Base-by-base conservation (phyloP, 2,888 invertebrate genomes). In the Pyrrhia umbra region DNA sequence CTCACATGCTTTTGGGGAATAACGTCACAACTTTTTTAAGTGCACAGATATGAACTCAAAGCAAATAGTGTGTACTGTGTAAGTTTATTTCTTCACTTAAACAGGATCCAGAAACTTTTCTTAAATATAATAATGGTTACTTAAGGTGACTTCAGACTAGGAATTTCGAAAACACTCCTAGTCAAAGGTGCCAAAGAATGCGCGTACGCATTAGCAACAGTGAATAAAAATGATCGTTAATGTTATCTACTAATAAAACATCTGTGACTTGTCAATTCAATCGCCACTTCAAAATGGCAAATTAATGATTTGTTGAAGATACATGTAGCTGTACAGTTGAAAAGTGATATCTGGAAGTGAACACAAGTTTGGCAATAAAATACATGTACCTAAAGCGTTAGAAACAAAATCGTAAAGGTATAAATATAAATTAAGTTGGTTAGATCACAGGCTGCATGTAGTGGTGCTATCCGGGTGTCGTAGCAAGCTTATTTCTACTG, bases 401-500 rank as follows among this genome's bases (percentile, higher is more conserved):
- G 52, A 21, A 58, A 58, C 46, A 39, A 78, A 75, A 69, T 75
- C 78, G 65, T 67, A 77, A 68, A 75, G 56, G 54, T 69, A 76
- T 77, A 78, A 73, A 81, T 81, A 82, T 80, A 81, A 83, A 86
- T 88, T 88, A 87, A 87, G 85, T 86, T 68, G 73, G 82, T 83
- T 80, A 84, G 84, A 84, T 84, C 84, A 82, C 84, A 88, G 85
- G 84, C 85, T 88, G 85, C 86, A 88, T 89, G 88, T 92, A 90
- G 86, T 85, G 87, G 88, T 85, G 84, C 86, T 88, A 86, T 87
- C 82, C 82, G 88, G 86, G 89, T 90, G 91, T 91, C 89, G 90
- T 86, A 85, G 90, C 86, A 82, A 92, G 94, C 93, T 92, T 92
- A 93, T 93, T 93, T 90, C 92, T 83, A 85, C 91, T 94, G 94